Evolutionary conservation across 2,888 invertebrate genomes (phyloP).

Genomic region (Synanthedon vespiformis): DNA sequence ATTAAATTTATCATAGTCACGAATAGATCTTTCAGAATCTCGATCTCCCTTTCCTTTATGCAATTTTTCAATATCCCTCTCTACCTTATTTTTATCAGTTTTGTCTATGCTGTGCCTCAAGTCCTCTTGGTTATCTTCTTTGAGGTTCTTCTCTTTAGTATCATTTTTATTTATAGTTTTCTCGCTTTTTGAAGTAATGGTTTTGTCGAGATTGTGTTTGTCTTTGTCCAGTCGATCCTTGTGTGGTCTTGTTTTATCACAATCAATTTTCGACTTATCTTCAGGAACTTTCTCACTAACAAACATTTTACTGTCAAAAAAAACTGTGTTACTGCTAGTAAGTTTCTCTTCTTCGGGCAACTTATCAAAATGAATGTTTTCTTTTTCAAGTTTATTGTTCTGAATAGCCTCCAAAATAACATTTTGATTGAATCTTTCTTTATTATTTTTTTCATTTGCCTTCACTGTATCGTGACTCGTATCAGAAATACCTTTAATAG

Average conservation of each 20-base stretch:
- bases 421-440: constrained; percentile 30
- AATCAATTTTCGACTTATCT: constrained; percentile 47
- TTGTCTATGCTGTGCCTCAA: constrained; percentile 19
- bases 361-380: constrained; percentile 58
- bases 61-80: constrained; percentile 35
- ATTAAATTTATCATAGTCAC: constrained; percentile 13
- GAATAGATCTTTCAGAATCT: constrained; percentile 28
- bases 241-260: constrained; percentile 41
- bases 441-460: constrained; percentile 30
- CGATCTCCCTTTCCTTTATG: constrained; percentile 32
- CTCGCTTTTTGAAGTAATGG: constrained; percentile 32
- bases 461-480: constrained; percentile 21
- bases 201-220: constrained; percentile 42
- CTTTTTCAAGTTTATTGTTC: constrained; percentile 43
- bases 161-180: constrained; percentile 35
- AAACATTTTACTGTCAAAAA: constrained; percentile 25
- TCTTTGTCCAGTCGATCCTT: constrained; percentile 55
- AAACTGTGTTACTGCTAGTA: constrained; percentile 17
- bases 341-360: constrained; percentile 46
- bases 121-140: constrained; percentile 31
- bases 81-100: constrained; percentile 24
- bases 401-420: constrained; percentile 22
- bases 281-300: constrained; percentile 50
- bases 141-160: constrained; percentile 32
- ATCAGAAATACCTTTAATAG: constrained; percentile 28